Evolutionary conservation across 2,113 vertebrate species (phyloP), one percentile per base, ranked within the genome.

Genomic region (Dicentrarchus labrax): DNA sequence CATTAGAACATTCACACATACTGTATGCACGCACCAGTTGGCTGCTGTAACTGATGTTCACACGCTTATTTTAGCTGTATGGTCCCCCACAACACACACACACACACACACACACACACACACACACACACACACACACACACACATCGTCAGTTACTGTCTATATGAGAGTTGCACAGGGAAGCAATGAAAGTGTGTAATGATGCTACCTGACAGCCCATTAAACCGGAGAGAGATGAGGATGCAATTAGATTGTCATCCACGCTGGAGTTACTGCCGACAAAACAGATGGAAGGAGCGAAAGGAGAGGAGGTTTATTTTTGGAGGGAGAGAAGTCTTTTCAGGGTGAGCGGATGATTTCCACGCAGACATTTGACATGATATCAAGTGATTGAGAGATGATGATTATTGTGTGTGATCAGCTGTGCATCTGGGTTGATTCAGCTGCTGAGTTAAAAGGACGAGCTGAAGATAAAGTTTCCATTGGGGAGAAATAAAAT

Each of bases 221-320:
- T 90, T 87, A 88, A 82, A 80, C 79, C 57, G 53, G 15, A 90
- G 86, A 92, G 87, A 89, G 89, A 94, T 89, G 91, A 92, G 79
- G 85, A 81, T 72, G 81, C 86, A 93, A 89, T 90, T 79, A 88
- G 64, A 71, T 75, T 85, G 89, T 91, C 91, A 86, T 86, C 85
- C 72, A 70, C 76, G 50, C 83, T 56, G 78, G 87, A 90, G 72
- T 83, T 60, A 82, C 78, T 72, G 82, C 62, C 11, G 56, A 72
- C 66, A 60, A 65, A 82, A 59, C 84, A 77, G 81, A 79, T 60
- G 71, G 83, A 72, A 22, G 21, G 59, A 66, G 69, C 0, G 5
- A 48, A 30, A 64, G n/a, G 30, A 53, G 21, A 61, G 16, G 17
- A 24, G 36, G 30, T 41, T 80, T 85, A 54, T 72, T 84, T 86